Conservation (phyloP, 2,113 vertebrate genomes). For the Chelonoidis abingdonii region DNA sequence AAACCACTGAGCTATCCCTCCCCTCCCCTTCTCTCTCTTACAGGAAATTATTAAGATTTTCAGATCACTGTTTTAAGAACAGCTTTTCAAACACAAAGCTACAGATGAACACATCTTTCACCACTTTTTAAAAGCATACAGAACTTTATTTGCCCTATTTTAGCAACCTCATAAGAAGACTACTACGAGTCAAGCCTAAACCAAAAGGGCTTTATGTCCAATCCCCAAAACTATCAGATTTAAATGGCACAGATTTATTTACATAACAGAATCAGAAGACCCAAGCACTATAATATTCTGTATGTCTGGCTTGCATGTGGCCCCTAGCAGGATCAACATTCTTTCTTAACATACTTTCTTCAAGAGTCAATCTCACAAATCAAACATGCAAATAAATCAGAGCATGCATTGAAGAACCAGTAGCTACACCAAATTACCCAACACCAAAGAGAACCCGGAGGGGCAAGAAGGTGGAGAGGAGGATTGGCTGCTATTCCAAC, state of each 20-base stretch:
- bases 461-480: neutral
- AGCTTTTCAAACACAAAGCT: neutral
- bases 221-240: neutral
- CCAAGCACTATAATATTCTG: neutral
- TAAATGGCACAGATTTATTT: neutral
- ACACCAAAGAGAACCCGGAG: neutral
- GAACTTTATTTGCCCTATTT: neutral
- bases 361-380: too few species aligned
- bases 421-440: neutral
- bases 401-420: neutral
- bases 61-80: neutral
- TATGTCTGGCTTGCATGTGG: neutral
- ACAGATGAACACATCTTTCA: neutral
- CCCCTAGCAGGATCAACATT: neutral
- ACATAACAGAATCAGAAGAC: neutral
- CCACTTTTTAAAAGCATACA: neutral
- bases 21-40: neutral
- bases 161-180: neutral
- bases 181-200: too few species aligned
- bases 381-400: neutral
- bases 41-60: neutral
- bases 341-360: neutral
- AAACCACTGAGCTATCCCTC: too few species aligned
- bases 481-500: neutral
- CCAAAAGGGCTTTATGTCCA: neutral